phyloP scores from a whole-genome alignment of 2,797 vertebrate genomes.

The Sebastes trivittatus region DNA sequence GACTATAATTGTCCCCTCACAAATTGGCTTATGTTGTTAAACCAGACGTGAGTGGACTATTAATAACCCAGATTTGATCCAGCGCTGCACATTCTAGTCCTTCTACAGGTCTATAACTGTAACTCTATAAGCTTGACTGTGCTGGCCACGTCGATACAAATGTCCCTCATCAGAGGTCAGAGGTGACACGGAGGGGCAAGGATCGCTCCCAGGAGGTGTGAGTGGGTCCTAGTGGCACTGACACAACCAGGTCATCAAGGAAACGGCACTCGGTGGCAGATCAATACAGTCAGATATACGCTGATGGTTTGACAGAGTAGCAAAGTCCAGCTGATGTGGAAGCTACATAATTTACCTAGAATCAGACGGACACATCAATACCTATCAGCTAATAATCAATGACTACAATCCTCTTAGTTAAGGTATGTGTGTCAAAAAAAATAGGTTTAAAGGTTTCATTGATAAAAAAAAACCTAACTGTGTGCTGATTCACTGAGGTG shows the following conservation, averaged over 20 bases:
- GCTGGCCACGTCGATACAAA: constrained; percentile 53
- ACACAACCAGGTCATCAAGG: constrained; percentile 20
- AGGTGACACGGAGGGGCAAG: constrained; percentile 45
- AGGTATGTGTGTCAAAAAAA: not conserved
- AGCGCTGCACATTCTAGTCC: constrained; percentile 8
- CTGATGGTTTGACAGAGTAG: not conserved
- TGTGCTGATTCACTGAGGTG: not conserved
- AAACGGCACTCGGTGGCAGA: constrained; percentile 17
- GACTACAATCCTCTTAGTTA: not conserved
- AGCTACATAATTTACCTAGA: not conserved
- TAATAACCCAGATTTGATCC: constrained; percentile 34
- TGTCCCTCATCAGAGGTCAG: constrained; percentile 48
- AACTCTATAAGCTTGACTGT: constrained; percentile 28
- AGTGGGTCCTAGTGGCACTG: constrained; percentile 23
- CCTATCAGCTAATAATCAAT: constrained; percentile 2
- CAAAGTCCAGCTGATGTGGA: constrained; percentile 18
- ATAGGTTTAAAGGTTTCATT: not conserved
- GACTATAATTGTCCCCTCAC: constrained; percentile 6
- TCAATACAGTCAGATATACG: constrained; percentile 37
- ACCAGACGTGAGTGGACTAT: constrained; percentile 18
- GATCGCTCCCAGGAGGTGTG: constrained; percentile 11
- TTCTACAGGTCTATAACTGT: constrained; percentile 19
- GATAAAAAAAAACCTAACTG: not conserved
- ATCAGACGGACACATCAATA: constrained; percentile 13
- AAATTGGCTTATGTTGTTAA: constrained; percentile 43